These are phyloP conservation scores for Calyptomena viridis DNA, from an alignment of 2,113 vertebrate genomes.

Conservation along the genomic window DNA sequence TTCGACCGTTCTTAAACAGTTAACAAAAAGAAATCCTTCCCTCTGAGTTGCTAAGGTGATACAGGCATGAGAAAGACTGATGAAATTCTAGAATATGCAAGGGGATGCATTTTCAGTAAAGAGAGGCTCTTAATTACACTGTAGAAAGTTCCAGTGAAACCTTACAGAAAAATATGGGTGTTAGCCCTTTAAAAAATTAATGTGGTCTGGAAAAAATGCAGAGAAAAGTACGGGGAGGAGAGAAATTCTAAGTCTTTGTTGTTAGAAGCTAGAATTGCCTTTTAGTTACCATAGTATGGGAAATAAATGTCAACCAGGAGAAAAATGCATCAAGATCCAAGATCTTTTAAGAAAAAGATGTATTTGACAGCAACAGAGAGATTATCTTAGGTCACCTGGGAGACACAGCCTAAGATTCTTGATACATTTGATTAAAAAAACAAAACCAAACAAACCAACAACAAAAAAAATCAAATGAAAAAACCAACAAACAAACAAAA, in stretches of 20 bases:
- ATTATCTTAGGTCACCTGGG: neutral
- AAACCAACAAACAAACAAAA: no score
- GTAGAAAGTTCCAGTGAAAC: neutral
- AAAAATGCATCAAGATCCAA: neutral
- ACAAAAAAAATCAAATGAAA: neutral
- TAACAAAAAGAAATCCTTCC: neutral
- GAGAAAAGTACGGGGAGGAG: neutral
- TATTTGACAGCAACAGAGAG: neutral
- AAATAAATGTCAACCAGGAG: neutral
- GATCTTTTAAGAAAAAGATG: neutral
- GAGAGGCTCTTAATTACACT: neutral
- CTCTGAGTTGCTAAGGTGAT: neutral
- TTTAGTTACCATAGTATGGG: neutral
- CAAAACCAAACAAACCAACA: neutral
- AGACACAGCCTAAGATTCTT: neutral
- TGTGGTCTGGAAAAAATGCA: neutral
- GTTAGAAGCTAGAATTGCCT: neutral
- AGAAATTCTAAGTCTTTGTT: neutral
- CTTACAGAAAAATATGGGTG: neutral
- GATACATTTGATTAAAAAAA: neutral
- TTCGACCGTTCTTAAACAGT: neutral
- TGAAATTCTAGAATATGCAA: neutral
- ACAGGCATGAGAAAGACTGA: neutral
- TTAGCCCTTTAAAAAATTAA: neutral
- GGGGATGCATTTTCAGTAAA: neutral